Percentiles rank a stretch among this genome's conserved stretches.
Conservation (phyloP, 1,140 invertebrate genomes). For the Dendrolimus kikuchii region DNA sequence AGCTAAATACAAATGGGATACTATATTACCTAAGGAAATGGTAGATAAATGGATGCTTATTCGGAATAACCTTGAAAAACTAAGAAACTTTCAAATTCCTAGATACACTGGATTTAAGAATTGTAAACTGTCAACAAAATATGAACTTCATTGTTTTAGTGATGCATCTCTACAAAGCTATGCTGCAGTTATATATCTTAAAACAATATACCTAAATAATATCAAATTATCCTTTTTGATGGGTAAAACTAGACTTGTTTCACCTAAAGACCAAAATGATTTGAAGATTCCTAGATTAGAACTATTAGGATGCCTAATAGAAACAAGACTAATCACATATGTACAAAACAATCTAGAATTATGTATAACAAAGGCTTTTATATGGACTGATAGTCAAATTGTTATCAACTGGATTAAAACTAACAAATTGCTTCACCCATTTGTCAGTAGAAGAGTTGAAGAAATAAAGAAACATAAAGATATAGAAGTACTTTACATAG, state of each 20-base stretch:
- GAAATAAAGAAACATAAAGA: constrained; percentile 10
- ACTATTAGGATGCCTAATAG: constrained; percentile 17
- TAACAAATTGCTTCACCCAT: constrained; percentile 17
- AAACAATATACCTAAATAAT: not conserved
- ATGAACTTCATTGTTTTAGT: constrained; percentile 13
- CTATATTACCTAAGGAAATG: constrained; percentile 6
- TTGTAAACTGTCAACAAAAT: not conserved
- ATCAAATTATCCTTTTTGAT: constrained; percentile 15
- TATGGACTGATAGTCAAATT: constrained; percentile 24
- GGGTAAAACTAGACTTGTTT: constrained; percentile 16
- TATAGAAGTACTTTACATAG: constrained; percentile 10
- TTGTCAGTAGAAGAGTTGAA: constrained; percentile 15
- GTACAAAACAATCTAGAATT: constrained; percentile 9
- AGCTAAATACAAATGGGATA: constrained; percentile 17
- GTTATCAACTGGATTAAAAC: constrained; percentile 17
- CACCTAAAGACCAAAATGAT: constrained; percentile 16
- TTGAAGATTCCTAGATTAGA: constrained; percentile 19
- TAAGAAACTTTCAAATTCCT: not conserved
- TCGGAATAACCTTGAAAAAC: not conserved
- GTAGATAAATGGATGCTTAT: constrained; percentile 8
- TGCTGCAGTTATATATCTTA: constrained; percentile 18
- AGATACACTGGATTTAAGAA: not conserved
- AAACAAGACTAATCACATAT: constrained; percentile 14
- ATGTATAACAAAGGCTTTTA: constrained; percentile 6
- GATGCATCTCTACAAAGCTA: constrained; percentile 13